A percentile compares a stretch with the other conserved stretches of the same genome.
phyloP scores from a whole-genome alignment of 1,140 invertebrate genomes.

The Euura saliciscinereae region DNA sequence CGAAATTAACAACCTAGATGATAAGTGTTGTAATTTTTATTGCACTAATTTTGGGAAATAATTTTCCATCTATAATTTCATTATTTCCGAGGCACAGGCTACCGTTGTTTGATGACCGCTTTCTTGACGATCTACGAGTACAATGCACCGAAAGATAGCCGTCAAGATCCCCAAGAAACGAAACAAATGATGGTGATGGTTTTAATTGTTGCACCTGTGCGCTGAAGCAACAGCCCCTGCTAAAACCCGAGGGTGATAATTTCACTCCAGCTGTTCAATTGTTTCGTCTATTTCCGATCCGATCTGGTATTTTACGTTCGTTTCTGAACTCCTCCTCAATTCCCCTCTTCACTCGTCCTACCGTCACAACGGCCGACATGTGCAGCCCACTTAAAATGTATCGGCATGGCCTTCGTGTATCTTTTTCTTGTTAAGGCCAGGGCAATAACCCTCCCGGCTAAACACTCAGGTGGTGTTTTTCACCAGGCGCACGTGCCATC shows the following conservation, averaged over 20 bases:
- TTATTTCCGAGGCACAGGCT: too few relatives aligned
- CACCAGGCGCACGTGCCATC: background rate
- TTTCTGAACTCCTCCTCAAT: background rate
- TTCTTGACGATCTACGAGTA: background rate
- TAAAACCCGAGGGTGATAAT: constrained; percentile 5
- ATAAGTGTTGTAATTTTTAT: too few relatives aligned
- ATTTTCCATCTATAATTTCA: too few relatives aligned
- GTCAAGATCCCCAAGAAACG: background rate
- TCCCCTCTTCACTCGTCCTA: background rate
- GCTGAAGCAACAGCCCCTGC: background rate
- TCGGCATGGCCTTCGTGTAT: background rate
- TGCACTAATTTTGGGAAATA: too few relatives aligned
- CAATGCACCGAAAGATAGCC: background rate
- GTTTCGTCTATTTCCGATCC: constrained; percentile 3
- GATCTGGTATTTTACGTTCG: constrained; percentile 3
- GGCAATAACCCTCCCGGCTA: constrained; percentile 2
- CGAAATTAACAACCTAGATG: too few relatives aligned
- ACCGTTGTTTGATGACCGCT: background rate
- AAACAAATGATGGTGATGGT: background rate
- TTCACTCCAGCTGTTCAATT: constrained; percentile 2
- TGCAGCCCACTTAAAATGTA: constrained; percentile 4
- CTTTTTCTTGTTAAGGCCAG: background rate
- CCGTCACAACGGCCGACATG: constrained; percentile 3
- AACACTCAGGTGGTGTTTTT: background rate
- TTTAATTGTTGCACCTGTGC: constrained; percentile 7